Conservation (phyloP, 2,797 vertebrate genomes). For the Sphaeramia orbicularis region DNA sequence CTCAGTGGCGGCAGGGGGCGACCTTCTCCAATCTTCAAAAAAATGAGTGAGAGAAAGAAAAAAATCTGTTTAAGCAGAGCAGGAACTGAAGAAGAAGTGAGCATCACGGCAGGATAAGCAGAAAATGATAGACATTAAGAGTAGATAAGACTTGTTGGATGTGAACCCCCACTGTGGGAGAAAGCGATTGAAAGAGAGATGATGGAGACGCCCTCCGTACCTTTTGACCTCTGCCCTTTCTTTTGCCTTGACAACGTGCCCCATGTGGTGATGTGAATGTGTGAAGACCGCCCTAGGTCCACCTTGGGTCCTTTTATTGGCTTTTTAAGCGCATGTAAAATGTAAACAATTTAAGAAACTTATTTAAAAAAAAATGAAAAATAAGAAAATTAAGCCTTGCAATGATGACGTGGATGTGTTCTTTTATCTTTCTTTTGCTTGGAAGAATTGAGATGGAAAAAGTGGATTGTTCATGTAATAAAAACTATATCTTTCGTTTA, state of each 20-base stretch:
- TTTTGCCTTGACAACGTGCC: conserved; percentile 92
- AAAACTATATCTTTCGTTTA: conserved; percentile 84
- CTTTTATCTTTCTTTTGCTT: conserved; percentile 90
- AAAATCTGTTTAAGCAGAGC: conserved; percentile 56
- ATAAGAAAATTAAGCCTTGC: conserved; percentile 89
- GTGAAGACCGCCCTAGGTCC: conserved; percentile 88
- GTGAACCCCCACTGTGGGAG: conserved; percentile 58
- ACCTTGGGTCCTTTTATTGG: conserved; percentile 88
- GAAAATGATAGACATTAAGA: conserved; percentile 60
- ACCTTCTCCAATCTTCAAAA: conserved; percentile 75
- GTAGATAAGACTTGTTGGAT: conserved; percentile 69
- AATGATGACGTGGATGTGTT: conserved; percentile 90
- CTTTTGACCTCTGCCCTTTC: conserved; percentile 87
- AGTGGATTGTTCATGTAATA: conserved; percentile 85
- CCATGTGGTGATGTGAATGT: conserved; percentile 92
- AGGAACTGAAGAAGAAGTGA: conserved; percentile 43
- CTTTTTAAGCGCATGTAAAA: conserved; percentile 92
- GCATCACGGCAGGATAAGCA: conserved; percentile 50
- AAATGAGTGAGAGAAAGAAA: conserved; percentile 24
- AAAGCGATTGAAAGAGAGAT: conserved; percentile 74
- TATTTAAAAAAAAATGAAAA: conserved; percentile 81
- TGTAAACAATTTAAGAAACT: conserved; percentile 88
- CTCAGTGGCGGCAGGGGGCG: conserved; percentile 76
- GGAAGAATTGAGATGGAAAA: conserved; percentile 84
- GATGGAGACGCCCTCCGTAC: conserved; percentile 82